phyloP scores from a whole-genome alignment of 2,113 vertebrate genomes.

The Carollia perspicillata region DNA sequence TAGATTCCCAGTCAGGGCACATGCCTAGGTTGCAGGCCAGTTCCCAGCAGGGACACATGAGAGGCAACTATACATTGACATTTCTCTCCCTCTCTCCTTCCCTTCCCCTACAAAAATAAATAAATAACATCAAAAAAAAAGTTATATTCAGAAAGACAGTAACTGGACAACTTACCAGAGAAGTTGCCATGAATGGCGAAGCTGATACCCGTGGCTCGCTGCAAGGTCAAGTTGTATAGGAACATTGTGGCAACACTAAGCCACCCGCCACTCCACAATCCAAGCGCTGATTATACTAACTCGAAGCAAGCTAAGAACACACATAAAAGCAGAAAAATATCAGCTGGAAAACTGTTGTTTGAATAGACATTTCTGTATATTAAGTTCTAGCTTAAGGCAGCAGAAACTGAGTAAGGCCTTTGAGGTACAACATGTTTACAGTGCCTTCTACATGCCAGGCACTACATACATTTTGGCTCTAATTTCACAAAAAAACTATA shows the following conservation, averaged over 20 bases:
- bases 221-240: constrained; percentile 96
- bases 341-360: neutral
- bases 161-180: constrained; percentile 85
- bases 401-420: neutral
- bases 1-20: too few species aligned
- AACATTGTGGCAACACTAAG: constrained; percentile 85
- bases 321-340: neutral
- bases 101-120: too few species aligned
- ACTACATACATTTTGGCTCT: neutral
- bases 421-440: neutral
- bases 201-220: constrained; percentile 96
- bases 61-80: too few species aligned
- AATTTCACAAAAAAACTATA: neutral
- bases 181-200: constrained; percentile 99
- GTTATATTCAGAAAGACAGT: accelerated
- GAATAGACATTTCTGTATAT: neutral
- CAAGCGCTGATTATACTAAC: neutral
- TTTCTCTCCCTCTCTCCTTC: neutral
- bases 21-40: too few species aligned
- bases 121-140: neutral
- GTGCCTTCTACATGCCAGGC: neutral
- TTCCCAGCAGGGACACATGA: too few species aligned
- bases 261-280: constrained; percentile 34
- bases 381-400: neutral
- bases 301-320: constrained; percentile 38